Base-by-base conservation (phyloP, 2,888 invertebrate species). In the Eupithecia insigniata region DNA sequence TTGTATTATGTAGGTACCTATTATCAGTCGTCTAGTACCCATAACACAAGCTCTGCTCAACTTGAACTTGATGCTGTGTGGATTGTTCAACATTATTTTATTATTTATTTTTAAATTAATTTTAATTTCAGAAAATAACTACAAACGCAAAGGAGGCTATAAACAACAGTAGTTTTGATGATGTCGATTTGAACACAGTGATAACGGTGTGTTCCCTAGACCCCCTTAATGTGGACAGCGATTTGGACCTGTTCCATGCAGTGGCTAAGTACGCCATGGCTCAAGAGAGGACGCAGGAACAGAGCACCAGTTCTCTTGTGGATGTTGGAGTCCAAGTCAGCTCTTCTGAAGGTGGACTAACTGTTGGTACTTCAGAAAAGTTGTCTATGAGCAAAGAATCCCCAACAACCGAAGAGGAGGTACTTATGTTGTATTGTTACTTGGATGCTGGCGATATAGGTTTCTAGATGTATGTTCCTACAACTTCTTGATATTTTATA, bases 171-270 rank as follows among this genome's bases (percentile, higher is more conserved):
- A 97, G 96, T 81, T 98, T 98, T 89, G 96, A 96, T 75, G 97
- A 98, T 72, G 96, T 97, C 0, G 97, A 97, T 80, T 87, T 96
- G 3, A 95, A 95, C 66, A 98, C 98, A 0, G 91, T 98, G 46
- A 93, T 97, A 71, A 96, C 96, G 0, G 95, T 98, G 61, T 95
- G 97, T 71, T 97, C 97, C 36, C 95, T 97, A 77, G 96, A 97
- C 62, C 95, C 96, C 69, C 90, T 98, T 30, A 96, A 96, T 79
- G 95, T 97, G 36, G 95, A 95, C 79, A 96, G 97, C 1, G 98
- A 98, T 87, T 86, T 97, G 83, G 97, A 97, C 79, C 88, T 98
- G 55, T 98, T 97, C 87, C 95, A 96, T 76, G 97, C 97, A 0
- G 91, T 97, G 0, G 95, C 96, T n/a, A 94, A 96, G 81, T 93